A percentile compares a stretch with the other conserved stretches of the same genome.
Evolutionary conservation across 1,140 invertebrate species (phyloP).

Genomic region (Hydropsyche tenuis): DNA sequence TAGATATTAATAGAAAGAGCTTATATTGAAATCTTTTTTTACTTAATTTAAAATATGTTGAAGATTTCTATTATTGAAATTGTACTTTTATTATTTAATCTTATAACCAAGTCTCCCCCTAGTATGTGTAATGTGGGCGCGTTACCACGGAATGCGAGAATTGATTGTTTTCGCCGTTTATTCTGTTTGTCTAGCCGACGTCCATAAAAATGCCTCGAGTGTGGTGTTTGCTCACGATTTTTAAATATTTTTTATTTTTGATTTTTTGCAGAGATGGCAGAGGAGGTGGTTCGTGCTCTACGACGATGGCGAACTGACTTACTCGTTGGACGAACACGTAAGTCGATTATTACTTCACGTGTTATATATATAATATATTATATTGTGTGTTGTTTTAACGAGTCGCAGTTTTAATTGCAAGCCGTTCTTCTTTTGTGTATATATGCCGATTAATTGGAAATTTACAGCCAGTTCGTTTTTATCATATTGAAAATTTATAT

Average conservation of each 20-base stretch:
- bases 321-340: slow-evolving; percentile 95
- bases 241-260: slow-evolving; percentile 38
- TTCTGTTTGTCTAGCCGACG: slow-evolving; percentile 22
- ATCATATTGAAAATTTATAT: slow-evolving; percentile 1
- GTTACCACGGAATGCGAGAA: slow-evolving; percentile 29
- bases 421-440: no score
- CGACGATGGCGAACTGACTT: slow-evolving; percentile 95
- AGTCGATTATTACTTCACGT: slow-evolving; percentile 62
- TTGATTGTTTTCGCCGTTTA: slow-evolving; percentile 29
- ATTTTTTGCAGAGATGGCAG: slow-evolving; percentile 92
- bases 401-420: no score
- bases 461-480: slow-evolving; percentile 4
- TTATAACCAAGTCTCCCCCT: no score
- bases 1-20: no score
- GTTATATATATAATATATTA: neutral
- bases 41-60: no score
- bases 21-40: no score
- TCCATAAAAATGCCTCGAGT: slow-evolving; percentile 21
- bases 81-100: no score
- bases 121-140: neutral
- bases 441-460: slow-evolving; percentile 11
- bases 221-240: slow-evolving; percentile 19
- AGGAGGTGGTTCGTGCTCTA: slow-evolving; percentile 96
- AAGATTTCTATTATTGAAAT: no score
- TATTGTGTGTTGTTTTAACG: no score